These are phyloP conservation scores for Entomyzon cyanotis DNA, from an alignment of 2,113 vertebrate species.

Conservation along the genomic window DNA sequence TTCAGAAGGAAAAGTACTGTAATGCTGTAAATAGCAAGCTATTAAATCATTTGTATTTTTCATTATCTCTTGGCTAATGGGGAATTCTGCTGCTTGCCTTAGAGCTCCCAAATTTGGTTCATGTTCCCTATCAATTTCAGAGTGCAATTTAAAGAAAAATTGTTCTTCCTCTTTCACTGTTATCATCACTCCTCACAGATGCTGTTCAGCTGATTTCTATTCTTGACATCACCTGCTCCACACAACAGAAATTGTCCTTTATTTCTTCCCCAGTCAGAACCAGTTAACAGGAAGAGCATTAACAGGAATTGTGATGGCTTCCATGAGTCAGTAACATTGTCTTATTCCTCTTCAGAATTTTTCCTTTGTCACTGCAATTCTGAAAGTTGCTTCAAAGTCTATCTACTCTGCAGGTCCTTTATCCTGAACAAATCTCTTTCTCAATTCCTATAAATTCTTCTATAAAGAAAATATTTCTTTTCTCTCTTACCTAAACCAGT, in stretches of 20 bases:
- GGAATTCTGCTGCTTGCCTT: not conserved
- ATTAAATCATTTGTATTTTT: not conserved
- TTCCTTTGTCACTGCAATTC: not conserved
- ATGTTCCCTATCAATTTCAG: not conserved
- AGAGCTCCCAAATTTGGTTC: not conserved
- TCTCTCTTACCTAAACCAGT: not conserved
- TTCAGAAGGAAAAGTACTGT: not conserved
- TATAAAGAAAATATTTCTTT: not conserved
- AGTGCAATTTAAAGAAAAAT: not conserved
- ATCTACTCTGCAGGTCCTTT: not conserved
- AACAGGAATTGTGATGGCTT: not conserved
- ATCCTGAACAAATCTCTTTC: not conserved
- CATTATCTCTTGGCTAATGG: not conserved
- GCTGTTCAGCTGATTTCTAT: not conserved
- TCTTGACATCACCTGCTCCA: not conserved
- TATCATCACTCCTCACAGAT: not conserved
- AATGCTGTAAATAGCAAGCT: constrained; percentile 22
- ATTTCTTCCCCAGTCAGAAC: constrained; percentile 2
- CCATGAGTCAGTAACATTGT: not conserved
- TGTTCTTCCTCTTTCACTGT: not conserved
- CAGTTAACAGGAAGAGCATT: not conserved
- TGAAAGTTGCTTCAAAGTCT: not conserved
- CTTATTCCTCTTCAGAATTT: not conserved
- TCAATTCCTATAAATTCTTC: not conserved
- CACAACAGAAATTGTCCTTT: not conserved